phyloP scores from a whole-genome alignment of 2,797 vertebrate species.

The Poecile montanus region DNA sequence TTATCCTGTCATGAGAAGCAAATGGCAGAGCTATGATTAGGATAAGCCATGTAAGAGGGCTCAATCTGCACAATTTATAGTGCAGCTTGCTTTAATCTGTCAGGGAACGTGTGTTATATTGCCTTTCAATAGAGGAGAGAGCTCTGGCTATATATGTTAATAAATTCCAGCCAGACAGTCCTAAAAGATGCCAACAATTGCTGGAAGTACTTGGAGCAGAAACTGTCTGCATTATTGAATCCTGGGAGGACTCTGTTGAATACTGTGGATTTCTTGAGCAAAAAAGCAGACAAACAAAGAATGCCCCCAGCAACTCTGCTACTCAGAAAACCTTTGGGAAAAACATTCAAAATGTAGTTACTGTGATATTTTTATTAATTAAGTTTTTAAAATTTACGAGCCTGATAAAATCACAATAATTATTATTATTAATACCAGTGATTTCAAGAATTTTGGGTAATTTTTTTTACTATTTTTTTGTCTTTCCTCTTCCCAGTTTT shows the following conservation, averaged over 20 bases:
- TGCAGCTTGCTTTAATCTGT: constrained; percentile 63
- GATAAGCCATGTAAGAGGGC: constrained; percentile 43
- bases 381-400: not conserved
- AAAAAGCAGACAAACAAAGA: not conserved
- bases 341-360: not conserved
- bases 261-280: not conserved
- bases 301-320: not conserved
- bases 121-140: constrained; percentile 46
- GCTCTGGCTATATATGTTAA: constrained; percentile 58
- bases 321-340: not conserved
- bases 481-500: not conserved
- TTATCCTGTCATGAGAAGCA: constrained; percentile 69
- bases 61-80: constrained; percentile 64
- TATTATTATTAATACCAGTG: not conserved
- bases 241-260: not conserved
- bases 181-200: constrained; percentile 49
- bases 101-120: constrained; percentile 38
- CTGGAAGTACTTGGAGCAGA: constrained; percentile 45
- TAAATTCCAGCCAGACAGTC: constrained; percentile 55
- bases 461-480: not conserved
- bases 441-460: not conserved
- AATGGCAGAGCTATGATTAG: constrained; percentile 70
- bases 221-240: constrained; percentile 8
- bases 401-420: not conserved
- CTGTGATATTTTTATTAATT: not conserved